phyloP scores from a whole-genome alignment of 1,140 invertebrate genomes.

The Campoletis sonorensis region DNA sequence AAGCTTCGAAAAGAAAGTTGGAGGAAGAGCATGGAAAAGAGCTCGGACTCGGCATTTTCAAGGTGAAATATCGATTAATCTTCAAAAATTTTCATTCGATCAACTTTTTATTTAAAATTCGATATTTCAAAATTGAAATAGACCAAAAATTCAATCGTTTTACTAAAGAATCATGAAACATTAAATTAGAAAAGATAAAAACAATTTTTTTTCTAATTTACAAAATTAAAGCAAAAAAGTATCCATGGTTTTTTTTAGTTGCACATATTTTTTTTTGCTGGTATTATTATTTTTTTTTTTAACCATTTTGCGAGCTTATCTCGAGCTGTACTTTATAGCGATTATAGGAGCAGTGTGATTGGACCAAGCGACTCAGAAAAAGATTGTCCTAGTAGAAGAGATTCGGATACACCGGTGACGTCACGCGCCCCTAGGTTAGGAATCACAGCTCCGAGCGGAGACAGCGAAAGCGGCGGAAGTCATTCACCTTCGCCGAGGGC shows the following conservation, averaged over 20 bases:
- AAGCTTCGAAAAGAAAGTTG: constrained; percentile 89
- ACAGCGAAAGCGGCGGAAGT: constrained; percentile 92
- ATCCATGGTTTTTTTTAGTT: constrained; percentile 23
- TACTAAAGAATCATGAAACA: too few species aligned
- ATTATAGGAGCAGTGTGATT: constrained; percentile 92
- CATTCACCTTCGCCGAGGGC: constrained; percentile 91
- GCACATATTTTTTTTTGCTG: constrained; percentile 21
- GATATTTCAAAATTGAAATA: too few species aligned
- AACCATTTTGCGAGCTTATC: constrained; percentile 58
- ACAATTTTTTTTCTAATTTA: too few species aligned
- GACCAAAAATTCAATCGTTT: too few species aligned
- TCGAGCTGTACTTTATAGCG: constrained; percentile 81
- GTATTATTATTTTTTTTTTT: constrained; percentile 13
- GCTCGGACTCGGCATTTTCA: constrained; percentile 93
- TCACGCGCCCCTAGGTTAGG: constrained; percentile 79
- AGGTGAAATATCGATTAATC: constrained; percentile 80
- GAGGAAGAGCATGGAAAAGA: constrained; percentile 93
- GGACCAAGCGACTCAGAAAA: constrained; percentile 92
- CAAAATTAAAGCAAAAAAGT: too few species aligned
- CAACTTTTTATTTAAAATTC: too few species aligned
- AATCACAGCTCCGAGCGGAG: constrained; percentile 83
- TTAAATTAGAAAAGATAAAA: too few species aligned
- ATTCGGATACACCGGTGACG: constrained; percentile 78
- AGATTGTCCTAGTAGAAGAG: constrained; percentile 84
- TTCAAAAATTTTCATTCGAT: too few species aligned